Evolutionary conservation across 92 coral and sea anemone genomes (phyloP).

Genomic region (Meandrina meandrites): DNA sequence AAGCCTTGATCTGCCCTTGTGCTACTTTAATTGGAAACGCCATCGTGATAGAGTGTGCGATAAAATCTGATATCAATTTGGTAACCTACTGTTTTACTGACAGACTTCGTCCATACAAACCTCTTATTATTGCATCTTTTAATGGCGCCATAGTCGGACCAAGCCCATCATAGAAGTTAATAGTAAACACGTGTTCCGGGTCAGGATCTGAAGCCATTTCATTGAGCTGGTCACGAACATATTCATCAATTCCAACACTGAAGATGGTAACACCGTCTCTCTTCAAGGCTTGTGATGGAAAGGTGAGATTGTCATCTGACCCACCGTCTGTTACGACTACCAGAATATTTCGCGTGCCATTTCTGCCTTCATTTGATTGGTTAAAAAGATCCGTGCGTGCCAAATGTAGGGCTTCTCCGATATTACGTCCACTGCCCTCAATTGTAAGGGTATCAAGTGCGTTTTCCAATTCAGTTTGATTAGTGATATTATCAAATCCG

Average conservation of each 20-base stretch:
- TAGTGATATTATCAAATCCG: constrained; percentile 6
- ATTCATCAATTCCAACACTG: constrained; percentile 26
- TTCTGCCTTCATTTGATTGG: not conserved
- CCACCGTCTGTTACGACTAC: constrained; percentile 17
- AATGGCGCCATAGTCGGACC: constrained; percentile 14
- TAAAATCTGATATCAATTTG: no score
- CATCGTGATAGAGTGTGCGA: no score
- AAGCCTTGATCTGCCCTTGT: no score
- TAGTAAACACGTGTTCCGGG: not conserved
- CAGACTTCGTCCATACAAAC: not conserved
- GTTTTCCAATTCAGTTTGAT: constrained; percentile 15
- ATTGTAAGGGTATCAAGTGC: not conserved
- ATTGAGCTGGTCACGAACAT: not conserved
- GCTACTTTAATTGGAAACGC: no score
- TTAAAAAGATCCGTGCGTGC: constrained; percentile 26
- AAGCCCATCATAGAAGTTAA: constrained; percentile 25
- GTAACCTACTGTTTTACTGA: not conserved
- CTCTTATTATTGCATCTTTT: constrained; percentile 16
- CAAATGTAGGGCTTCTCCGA: constrained; percentile 15
- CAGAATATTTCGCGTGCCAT: constrained; percentile 5
- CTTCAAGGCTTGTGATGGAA: constrained; percentile 14
- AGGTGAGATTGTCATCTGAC: constrained; percentile 5
- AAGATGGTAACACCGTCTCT: constrained; percentile 12
- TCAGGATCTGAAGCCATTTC: constrained; percentile 20
- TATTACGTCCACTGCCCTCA: constrained; percentile 13